Percentiles rank a stretch among this genome's conserved stretches.
These are phyloP conservation scores for Bursaphelenchus okinawaensis DNA, from an alignment of 2,888 invertebrate species.

Conservation along the genomic window DNA sequence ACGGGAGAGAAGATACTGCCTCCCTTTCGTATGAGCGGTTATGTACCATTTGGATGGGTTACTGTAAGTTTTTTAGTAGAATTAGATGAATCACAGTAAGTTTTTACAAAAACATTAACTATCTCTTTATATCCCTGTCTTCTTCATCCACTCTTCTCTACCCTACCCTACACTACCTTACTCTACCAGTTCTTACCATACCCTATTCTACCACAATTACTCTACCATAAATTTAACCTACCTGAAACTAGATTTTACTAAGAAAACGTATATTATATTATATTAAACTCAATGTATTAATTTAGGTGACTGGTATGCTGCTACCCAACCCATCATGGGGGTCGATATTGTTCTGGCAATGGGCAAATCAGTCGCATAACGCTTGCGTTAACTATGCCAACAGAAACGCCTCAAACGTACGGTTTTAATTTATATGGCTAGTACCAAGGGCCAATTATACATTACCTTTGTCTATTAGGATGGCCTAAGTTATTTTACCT, in stretches of 20 bases:
- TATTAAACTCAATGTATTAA: not conserved
- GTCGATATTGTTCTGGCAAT: conserved; percentile 87
- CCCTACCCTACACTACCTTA: too few species aligned
- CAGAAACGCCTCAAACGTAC: conserved; percentile 65
- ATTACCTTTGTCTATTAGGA: too few species aligned
- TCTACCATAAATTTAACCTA: too few species aligned
- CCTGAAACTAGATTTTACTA: too few species aligned
- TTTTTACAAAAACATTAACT: conserved; percentile 4
- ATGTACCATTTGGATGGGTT: conserved; percentile 62
- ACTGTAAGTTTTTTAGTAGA: conserved; percentile 54
- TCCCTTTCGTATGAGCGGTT: conserved; percentile 63
- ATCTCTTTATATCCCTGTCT: too few species aligned
- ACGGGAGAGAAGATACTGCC: conserved; percentile 61
- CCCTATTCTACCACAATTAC: too few species aligned
- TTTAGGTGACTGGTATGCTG: conserved; percentile 68
- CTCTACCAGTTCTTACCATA: too few species aligned
- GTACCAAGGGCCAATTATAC: too few species aligned
- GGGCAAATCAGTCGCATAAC: conserved; percentile 89
- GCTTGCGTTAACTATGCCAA: conserved; percentile 90
- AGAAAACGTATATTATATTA: not conserved
- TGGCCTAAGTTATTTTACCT: too few species aligned
- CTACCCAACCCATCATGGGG: conserved; percentile 73
- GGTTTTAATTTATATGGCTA: conserved; percentile 56
- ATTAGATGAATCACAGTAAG: conserved; percentile 5
- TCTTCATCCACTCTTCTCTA: too few species aligned